Conservation (phyloP, 2,113 vertebrate genomes). For the Lagenorhynchus albirostris region DNA sequence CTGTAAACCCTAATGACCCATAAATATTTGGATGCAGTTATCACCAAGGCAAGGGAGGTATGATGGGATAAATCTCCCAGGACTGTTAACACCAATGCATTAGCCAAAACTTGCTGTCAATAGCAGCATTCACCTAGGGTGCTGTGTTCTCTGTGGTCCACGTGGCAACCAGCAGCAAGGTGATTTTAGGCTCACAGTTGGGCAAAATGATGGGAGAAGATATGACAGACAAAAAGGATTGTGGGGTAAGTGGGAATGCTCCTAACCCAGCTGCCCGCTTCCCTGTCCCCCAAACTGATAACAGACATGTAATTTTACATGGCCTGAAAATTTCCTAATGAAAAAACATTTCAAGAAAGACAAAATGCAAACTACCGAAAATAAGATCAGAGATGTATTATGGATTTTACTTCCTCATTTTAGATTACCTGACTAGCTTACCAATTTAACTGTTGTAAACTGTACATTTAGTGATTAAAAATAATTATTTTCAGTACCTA, state of each 20-base stretch:
- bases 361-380: background rate
- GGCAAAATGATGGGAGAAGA: background rate
- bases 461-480: background rate
- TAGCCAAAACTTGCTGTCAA: background rate
- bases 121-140: accelerated
- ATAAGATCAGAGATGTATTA: background rate
- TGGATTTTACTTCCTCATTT: background rate
- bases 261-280: background rate
- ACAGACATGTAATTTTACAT: background rate
- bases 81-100: accelerated
- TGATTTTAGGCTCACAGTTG: background rate
- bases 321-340: background rate
- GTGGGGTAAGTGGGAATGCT: background rate
- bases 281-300: too few species aligned
- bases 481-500: background rate
- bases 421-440: background rate
- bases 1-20: background rate
- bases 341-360: background rate
- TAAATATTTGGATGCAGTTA: background rate
- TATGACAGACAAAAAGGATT: background rate
- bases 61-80: background rate
- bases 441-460: background rate
- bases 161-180: background rate
- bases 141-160: too few species aligned
- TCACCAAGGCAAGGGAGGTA: background rate